A percentile compares a stretch with the other conserved stretches of the same genome.
Conservation (phyloP, 2,888 invertebrate genomes). For the Oxyteleia sp. region DNA sequence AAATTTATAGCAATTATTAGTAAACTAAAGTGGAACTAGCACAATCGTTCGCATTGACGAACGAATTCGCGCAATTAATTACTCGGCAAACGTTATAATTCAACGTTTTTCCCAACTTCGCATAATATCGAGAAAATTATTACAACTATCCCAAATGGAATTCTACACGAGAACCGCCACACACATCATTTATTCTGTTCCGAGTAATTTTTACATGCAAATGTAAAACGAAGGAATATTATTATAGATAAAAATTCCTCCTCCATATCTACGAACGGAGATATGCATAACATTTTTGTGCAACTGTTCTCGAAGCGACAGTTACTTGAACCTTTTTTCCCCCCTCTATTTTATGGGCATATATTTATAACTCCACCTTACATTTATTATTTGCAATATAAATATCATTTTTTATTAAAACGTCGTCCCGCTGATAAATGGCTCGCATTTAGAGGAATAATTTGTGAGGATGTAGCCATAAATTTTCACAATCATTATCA, state of each 20-base stretch:
- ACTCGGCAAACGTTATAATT: not conserved
- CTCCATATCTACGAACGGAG: not conserved
- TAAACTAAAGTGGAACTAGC: not conserved
- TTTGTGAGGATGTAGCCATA: slow-evolving; percentile 1
- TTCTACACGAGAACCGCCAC: not conserved
- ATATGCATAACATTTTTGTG: slow-evolving; percentile 18
- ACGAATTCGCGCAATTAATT: not conserved
- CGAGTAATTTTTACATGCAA: slow-evolving; percentile 20
- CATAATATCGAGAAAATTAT: not conserved
- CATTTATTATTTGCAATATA: slow-evolving; percentile 12
- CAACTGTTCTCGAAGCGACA: slow-evolving; percentile 23
- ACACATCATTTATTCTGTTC: slow-evolving; percentile 1
- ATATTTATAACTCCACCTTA: not conserved
- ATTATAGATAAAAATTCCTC: slow-evolving; percentile 31
- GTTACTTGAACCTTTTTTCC: slow-evolving; percentile 4
- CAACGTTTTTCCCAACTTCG: not conserved
- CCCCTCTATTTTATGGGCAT: not conserved
- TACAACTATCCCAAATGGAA: not conserved
- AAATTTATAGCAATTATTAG: not conserved
- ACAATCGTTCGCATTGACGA: not conserved
- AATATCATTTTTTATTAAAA: slow-evolving; percentile 7
- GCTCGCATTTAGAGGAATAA: not conserved
- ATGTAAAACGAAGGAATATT: slow-evolving; percentile 19
- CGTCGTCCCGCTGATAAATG: not conserved
- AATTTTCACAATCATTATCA: slow-evolving; percentile 12